These are phyloP conservation scores for Drosophila hamatofila DNA, from an alignment of 2,888 invertebrate genomes.

Conservation along the genomic window DNA sequence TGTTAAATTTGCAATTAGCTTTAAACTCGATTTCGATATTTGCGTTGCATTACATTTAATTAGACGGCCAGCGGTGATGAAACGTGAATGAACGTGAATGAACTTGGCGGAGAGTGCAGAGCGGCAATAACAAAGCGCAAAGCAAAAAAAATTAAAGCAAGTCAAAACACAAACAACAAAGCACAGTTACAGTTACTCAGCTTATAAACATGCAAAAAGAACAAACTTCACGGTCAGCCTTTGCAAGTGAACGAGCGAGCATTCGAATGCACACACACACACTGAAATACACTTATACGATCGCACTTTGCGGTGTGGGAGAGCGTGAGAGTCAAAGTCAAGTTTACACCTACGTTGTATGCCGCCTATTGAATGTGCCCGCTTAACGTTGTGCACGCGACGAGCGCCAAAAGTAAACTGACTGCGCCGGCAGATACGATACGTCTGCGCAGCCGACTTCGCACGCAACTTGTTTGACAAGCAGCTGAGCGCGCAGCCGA, in stretches of 20 bases:
- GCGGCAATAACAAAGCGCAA: constrained; percentile 34
- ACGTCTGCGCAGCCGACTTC: constrained; percentile 57
- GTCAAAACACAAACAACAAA: constrained; percentile 33
- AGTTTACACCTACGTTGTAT: constrained; percentile 48
- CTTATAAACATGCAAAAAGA: constrained; percentile 59
- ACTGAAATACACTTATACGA: constrained; percentile 1
- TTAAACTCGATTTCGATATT: constrained; percentile 68
- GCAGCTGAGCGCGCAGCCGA: constrained; percentile 68
- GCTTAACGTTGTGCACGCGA: constrained; percentile 64
- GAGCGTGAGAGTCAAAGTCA: constrained; percentile 59
- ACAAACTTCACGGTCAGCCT: constrained; percentile 65
- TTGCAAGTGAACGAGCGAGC: constrained; percentile 31
- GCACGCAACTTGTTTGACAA: constrained; percentile 51
- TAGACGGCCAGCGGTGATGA: constrained; percentile 50
- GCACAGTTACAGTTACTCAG: constrained; percentile 47
- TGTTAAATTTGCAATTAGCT: constrained; percentile 67
- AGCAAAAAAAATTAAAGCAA: background rate
- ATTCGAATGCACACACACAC: constrained; percentile 9
- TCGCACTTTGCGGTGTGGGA: constrained; percentile 44
- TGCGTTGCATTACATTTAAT: constrained; percentile 66
- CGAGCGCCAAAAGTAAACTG: constrained; percentile 66
- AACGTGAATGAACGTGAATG: constrained; percentile 72
- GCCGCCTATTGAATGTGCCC: constrained; percentile 3
- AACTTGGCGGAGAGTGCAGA: constrained; percentile 60
- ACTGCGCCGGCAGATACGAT: constrained; percentile 54